Percentiles rank a stretch among this genome's conserved stretches.
Conservation (phyloP, 1,140 invertebrate genomes). For the Gryllus bimaculatus region DNA sequence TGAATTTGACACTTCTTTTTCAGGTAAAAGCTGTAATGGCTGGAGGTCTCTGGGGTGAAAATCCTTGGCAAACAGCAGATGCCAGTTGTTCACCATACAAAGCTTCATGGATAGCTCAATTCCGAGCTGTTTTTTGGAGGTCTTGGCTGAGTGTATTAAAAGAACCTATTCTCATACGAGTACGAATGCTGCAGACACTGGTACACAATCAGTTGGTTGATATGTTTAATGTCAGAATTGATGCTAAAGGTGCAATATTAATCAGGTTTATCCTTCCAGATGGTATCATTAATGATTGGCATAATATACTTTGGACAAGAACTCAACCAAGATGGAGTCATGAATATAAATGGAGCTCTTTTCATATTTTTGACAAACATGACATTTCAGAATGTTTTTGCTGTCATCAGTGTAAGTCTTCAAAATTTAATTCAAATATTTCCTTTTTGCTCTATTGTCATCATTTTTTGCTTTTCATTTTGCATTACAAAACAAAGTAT, state of each 20-base stretch:
- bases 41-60: slow-evolving; percentile 10
- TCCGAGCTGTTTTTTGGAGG: slow-evolving; percentile 79
- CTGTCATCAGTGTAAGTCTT: slow-evolving; percentile 73
- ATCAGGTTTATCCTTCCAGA: slow-evolving; percentile 39
- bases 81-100: slow-evolving; percentile 47
- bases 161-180: slow-evolving; percentile 82
- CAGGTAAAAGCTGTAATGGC: not conserved
- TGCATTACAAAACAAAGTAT: not conserved
- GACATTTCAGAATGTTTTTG: slow-evolving; percentile 87
- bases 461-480: not conserved
- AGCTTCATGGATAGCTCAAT: slow-evolving; percentile 79
- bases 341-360: slow-evolving; percentile 93
- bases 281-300: slow-evolving; percentile 77
- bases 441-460: too few relatives aligned
- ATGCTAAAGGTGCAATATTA: too few relatives aligned
- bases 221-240: too few relatives aligned
- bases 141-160: slow-evolving; percentile 80
- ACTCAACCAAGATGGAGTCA: slow-evolving; percentile 76
- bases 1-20: too few relatives aligned
- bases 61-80: not conserved
- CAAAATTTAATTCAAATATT: not conserved
- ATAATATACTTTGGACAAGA: slow-evolving; percentile 81
- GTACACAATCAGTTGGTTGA: slow-evolving; percentile 45
- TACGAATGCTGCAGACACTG: slow-evolving; percentile 77
- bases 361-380: slow-evolving; percentile 88